Base-by-base conservation (phyloP, 2,113 vertebrate species). In the Xiphorhynchus elegans region DNA sequence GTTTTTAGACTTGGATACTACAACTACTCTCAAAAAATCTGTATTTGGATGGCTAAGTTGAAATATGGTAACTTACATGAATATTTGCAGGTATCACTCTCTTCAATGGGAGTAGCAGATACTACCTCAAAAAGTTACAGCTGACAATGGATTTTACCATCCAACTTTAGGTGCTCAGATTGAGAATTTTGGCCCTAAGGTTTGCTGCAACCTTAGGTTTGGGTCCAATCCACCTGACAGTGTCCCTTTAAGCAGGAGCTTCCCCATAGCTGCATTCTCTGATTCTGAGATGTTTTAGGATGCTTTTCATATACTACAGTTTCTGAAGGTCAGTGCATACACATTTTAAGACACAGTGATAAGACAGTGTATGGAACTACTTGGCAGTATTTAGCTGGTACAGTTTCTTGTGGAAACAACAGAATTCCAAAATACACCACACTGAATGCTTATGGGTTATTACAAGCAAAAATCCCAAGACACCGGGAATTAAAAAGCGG, bases 321-420 rank as follows among this genome's bases (percentile, higher is more conserved):
- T 96, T 96, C 87, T 95, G 92, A 96, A 97, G 92, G 91, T 97
- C 96, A 97, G 90, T 90, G 90, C 17, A 0, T 87, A 92, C 89
- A 96, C 84, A 87, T 94, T 96, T 96, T 95, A 97, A 96, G 87
- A 97, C 87, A 96, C 91, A 91, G 94, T 92, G 83, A 97, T 94
- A 90, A 89, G 91, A 94, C 89, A 95, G 94, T 92, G 60, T 88
- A 96, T 97, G 95, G 96, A 96, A 97, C 89, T 96, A 96, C 92
- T 96, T 97, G 97, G 96, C 97, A 97, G 96, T 97, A 97, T 96
- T 97, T 93, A 97, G 96, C 96, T 98, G 97, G 96, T 96, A 96
- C 94, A 94, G 88, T 95, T 97, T 96, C 94, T 96, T 92, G 93
- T 94, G 95, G 91, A 90, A 96, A 97, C 95, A 95, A 95, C 86